These are phyloP conservation scores for Dasyprocta punctata DNA, from an alignment of 2,113 vertebrate species.

Conservation along the genomic window DNA sequence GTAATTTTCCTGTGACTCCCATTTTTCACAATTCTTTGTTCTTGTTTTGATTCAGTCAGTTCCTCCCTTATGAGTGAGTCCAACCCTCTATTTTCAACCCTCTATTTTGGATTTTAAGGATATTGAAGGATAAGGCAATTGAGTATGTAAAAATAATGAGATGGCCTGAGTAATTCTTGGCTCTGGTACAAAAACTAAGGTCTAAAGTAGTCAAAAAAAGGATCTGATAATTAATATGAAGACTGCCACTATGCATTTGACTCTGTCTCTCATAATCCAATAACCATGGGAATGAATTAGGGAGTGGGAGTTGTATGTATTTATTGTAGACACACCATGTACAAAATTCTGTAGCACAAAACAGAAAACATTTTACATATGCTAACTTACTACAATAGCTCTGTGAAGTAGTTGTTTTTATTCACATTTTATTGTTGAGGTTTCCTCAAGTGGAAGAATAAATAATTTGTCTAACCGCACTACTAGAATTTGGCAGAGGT, in stretches of 20 bases:
- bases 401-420: neutral
- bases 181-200: conserved; percentile 20
- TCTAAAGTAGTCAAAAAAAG: conserved; percentile 28
- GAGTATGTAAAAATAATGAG: neutral
- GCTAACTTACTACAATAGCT: neutral
- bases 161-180: neutral
- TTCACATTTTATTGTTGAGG: neutral
- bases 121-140: neutral
- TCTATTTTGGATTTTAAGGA: conserved; percentile 23
- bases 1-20: neutral
- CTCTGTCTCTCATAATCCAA: neutral
- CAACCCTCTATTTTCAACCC: neutral
- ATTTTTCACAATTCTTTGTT: conserved; percentile 7
- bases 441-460: neutral
- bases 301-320: neutral
- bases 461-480: neutral
- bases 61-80: neutral
- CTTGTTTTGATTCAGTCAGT: conserved; percentile 8
- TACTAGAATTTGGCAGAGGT: neutral
- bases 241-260: neutral
- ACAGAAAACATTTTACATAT: neutral
- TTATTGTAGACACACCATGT: neutral
- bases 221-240: neutral
- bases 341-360: neutral
- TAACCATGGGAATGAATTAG: neutral